Evolutionary conservation across 2,113 vertebrate species (phyloP).

Genomic region (Amphilophus citrinellus): DNA sequence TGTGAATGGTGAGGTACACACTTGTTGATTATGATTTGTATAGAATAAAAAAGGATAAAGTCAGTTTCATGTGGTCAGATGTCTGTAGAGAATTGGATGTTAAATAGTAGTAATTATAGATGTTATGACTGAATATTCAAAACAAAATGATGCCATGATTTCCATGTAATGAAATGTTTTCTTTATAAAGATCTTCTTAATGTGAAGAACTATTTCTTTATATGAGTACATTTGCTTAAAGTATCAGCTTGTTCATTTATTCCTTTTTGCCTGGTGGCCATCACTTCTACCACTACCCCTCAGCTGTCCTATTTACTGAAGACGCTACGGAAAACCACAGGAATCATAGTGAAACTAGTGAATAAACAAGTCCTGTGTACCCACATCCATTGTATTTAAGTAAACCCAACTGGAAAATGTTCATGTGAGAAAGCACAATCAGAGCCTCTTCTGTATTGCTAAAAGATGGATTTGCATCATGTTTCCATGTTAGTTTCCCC

Average conservation of each 20-base stretch:
- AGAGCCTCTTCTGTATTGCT: constrained; percentile 9
- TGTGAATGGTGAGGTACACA: neutral
- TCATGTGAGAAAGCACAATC: constrained; percentile 13
- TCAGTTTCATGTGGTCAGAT: neutral
- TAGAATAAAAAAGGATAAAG: neutral
- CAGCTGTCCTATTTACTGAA: constrained; percentile 1
- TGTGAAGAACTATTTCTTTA: neutral
- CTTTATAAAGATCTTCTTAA: neutral
- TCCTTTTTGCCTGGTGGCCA: neutral
- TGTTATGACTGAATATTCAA: neutral
- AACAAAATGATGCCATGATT: neutral
- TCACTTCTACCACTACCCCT: neutral
- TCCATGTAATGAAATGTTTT: neutral
- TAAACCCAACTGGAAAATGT: constrained; percentile 30
- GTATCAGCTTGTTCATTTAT: neutral
- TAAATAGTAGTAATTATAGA: neutral
- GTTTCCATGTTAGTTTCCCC: constrained; percentile 66
- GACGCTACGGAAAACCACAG: neutral
- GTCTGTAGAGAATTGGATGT: neutral
- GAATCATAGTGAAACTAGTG: constrained; percentile 40
- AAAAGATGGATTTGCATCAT: constrained; percentile 56
- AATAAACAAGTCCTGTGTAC: neutral
- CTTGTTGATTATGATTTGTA: neutral
- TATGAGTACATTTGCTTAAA: neutral
- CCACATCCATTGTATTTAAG: neutral